Evolutionary conservation across 2,888 invertebrate genomes (phyloP), one percentile per base, ranked within the genome.

Genomic region (Rhodophaea formosa): DNA sequence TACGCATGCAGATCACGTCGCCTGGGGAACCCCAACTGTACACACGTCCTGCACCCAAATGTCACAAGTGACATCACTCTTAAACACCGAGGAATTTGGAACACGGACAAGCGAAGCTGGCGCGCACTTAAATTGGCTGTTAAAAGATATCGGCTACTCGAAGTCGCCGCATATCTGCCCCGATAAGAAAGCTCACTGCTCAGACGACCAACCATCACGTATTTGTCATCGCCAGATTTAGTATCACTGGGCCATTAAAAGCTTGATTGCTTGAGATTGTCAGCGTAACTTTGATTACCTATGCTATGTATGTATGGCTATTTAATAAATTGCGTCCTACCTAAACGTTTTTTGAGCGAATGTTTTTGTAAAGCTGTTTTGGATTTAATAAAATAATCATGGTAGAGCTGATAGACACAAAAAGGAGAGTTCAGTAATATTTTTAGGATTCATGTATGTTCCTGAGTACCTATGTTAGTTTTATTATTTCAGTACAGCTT

Each of bases 41-140:
- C 71, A 75, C 76, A 77, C 73, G 79, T 74, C 71, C 66, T 67
- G 77, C 80, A 80, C 78, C 74, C 75, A 79, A 82, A 86, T 82
- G 76, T 71, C 55, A 72, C 74, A 51, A 51, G 17, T 84, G 80
- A 86, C 84, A 85, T 84, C 84, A 84, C 77, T 74, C 70, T 61
- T 67, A 64, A 70, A 76, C 71, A 72, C 64, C 66, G 62, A 70
- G 64, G 70, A 72, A 77, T 77, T 71, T 69, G 64, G 56, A 66
- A 69, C 57, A 52, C 58, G 59, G 58, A 60, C 64, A 57, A 58
- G 16, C 54, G 69, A 68, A 69, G 70, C 70, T 77, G 70, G 70
- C 64, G 53, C 63, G 69, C 65, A 73, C 65, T 61, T 62, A 68
- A 74, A 72, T 75, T 62, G 63, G 61, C 66, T 69, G 61, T 62